Conservation (phyloP, 2,797 vertebrate species). For the Pseudotriccus pelzelni region DNA sequence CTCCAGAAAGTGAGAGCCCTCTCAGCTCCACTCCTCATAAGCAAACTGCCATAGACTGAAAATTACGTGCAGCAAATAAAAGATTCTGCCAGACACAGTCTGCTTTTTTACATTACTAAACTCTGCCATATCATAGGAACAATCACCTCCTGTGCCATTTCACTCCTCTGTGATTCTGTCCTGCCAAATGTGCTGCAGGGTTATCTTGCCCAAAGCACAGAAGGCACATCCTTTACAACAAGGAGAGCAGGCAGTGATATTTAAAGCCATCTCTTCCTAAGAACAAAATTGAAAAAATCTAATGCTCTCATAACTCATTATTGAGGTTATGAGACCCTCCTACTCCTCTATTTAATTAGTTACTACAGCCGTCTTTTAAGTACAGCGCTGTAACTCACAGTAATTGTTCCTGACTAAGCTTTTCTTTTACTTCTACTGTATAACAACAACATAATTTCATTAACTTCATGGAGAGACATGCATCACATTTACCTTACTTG, state of each 20-base stretch:
- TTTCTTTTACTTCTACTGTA: neutral
- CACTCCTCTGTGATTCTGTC: neutral
- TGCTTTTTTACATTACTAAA: neutral
- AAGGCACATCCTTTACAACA: neutral
- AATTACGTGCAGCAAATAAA: neutral
- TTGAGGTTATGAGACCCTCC: neutral
- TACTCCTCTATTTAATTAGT: neutral
- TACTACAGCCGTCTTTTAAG: neutral
- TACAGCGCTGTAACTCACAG: neutral
- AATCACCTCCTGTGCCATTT: neutral
- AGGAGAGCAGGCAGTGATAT: neutral
- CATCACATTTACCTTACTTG: neutral
- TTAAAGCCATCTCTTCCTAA: neutral
- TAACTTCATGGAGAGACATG: fast-evolving
- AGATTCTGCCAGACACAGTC: neutral
- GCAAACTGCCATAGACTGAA: neutral
- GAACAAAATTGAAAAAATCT: neutral
- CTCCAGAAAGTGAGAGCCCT: neutral
- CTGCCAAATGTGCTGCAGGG: neutral
- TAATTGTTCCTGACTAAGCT: neutral
- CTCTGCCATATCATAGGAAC: neutral
- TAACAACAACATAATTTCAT: neutral
- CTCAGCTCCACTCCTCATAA: neutral
- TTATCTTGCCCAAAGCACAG: neutral
- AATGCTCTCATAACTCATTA: neutral